Conservation (phyloP, 1,140 invertebrate species). For the Microvelia longipes region DNA sequence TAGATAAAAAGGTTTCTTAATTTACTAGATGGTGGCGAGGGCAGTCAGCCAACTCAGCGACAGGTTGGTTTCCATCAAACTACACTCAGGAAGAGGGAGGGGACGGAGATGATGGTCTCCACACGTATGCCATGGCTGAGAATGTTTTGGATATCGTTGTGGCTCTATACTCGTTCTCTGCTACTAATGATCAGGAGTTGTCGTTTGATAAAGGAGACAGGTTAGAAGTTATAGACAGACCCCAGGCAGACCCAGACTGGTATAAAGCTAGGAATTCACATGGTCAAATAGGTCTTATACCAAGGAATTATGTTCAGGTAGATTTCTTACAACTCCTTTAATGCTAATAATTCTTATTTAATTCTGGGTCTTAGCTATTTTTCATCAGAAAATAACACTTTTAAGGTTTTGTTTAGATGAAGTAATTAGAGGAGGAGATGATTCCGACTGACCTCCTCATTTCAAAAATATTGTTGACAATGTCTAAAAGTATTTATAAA, state of each 20-base stretch:
- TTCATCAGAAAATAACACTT: too few species aligned
- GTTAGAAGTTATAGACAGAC: conserved; percentile 86
- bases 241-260: conserved; percentile 92
- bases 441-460: too few species aligned
- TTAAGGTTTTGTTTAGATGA: too few species aligned
- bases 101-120: conserved; percentile 59
- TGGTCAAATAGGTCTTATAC: conserved; percentile 83
- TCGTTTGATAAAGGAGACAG: conserved; percentile 92
- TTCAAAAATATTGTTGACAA: too few species aligned
- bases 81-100: conserved; percentile 85
- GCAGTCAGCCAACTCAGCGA: conserved; percentile 55
- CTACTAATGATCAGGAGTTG: conserved; percentile 90
- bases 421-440: too few species aligned
- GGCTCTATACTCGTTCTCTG: conserved; percentile 83
- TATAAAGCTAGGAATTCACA: conserved; percentile 85
- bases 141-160: conserved; percentile 88
- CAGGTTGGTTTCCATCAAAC: conserved; percentile 95
- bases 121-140: conserved; percentile 82
- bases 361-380: too few species aligned
- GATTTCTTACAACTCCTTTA: background rate
- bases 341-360: too few species aligned
- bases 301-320: conserved; percentile 83
- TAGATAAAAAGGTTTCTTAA: too few species aligned
- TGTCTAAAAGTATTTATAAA: too few species aligned
- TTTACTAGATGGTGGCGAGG: conserved; percentile 98